phyloP scores from a whole-genome alignment of 2,797 vertebrate genomes.

The Orestias chungarensis region DNA sequence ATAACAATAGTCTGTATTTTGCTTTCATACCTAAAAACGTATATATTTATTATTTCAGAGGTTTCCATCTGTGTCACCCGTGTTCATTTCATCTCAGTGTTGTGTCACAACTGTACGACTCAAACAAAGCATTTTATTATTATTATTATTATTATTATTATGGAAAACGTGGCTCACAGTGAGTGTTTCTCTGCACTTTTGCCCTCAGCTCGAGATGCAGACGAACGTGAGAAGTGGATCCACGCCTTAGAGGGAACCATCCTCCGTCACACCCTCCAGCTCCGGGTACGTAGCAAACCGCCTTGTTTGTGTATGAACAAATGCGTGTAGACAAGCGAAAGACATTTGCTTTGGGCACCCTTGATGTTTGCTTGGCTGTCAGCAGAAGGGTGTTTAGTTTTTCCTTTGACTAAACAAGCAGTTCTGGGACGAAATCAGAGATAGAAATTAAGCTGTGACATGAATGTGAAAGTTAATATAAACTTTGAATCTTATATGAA shows the following conservation, averaged over 20 bases:
- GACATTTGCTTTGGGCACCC: neutral
- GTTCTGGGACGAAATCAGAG: neutral
- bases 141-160: conserved; percentile 29
- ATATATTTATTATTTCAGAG: neutral
- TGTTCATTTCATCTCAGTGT: conserved; percentile 38
- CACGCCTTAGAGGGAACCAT: conserved; percentile 99
- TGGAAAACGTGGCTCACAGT: conserved; percentile 54
- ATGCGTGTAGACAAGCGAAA: neutral
- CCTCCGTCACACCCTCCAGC: conserved; percentile 95
- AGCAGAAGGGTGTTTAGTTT: neutral
- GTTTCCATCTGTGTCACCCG: conserved; percentile 9
- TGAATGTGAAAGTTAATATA: neutral
- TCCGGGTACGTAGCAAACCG: conserved; percentile 82
- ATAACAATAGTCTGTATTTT: neutral
- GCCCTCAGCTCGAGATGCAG: conserved; percentile 92
- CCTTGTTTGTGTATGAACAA: conserved; percentile 1
- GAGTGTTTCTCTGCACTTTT: conserved; percentile 60
- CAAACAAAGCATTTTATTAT: conserved; percentile 10
- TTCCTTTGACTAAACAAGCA: neutral
- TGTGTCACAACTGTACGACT: conserved; percentile 33
- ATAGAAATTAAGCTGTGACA: neutral
- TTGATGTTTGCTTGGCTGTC: conserved; percentile 10
- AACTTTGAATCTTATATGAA: neutral
- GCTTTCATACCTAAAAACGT: neutral
- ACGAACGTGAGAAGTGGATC: conserved; percentile 99